Base-by-base conservation (phyloP, 2,797 vertebrate genomes). In the Catamblyrhynchus diadema region DNA sequence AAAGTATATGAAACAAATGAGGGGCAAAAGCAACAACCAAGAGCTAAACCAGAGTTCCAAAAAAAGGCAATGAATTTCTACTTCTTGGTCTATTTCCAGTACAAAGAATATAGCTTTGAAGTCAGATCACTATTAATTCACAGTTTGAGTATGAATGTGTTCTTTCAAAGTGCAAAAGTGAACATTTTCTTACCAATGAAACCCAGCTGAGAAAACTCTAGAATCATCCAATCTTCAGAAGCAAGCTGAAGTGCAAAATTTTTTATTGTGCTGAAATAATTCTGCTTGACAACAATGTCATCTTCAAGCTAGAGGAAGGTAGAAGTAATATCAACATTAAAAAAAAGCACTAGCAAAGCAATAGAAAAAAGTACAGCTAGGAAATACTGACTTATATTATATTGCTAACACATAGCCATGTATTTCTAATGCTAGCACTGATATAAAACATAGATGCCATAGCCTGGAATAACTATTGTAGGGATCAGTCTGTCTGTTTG, bases 201-300 rank as follows among this genome's bases (percentile, higher is more conserved):
- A 94, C 99, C 99, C 89, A 99, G 98, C 96, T 99, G 99, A 94
- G 99, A 99, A 98, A 99, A 99, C 97, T 99, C 99, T 86, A 99
- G 98, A 97, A 99, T 99, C 99, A 99, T 99, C 99, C 99, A 99
- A 97, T 99, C 99, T 97, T 99, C 99, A 39, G 99, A 99, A 32
- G 99, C 98, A 0, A 99, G 98, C 97, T 99, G 99, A 97, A 99
- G 98, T 30, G 99, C 99, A 97, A 99, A 99, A 97, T 99, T 99
- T 98, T 99, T 99, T 98, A 99, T 99, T 27, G 99, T 99, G 97
- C 99, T 99, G 98, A 99, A 99, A 97, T 99, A 99, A 98, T 99
- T 99, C 88, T 99, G 99, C 96, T 99, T 99, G 96, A 99, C 99
- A 97, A 99, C 98, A 56, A 99, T 99, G 97, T 99, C 99, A 94